A percentile compares a stretch with the other conserved stretches of the same genome.
Conservation (phyloP, 1,140 invertebrate genomes). For the Lethrus apterus region DNA sequence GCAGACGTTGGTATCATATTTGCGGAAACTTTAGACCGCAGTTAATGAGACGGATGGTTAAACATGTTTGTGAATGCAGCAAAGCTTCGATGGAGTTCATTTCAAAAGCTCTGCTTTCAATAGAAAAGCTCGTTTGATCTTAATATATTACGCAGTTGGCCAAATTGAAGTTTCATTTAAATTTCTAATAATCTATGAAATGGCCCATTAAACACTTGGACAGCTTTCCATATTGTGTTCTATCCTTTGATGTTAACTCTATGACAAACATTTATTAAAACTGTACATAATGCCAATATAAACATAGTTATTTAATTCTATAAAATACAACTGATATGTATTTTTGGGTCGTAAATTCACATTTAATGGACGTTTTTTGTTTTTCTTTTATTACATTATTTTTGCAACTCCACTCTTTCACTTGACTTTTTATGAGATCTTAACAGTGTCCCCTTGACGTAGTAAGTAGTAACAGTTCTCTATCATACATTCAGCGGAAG, state of each 20-base stretch:
- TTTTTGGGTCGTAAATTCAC: no score
- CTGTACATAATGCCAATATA: no score
- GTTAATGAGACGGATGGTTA: slow-evolving; percentile 32
- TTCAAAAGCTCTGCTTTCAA: slow-evolving; percentile 30
- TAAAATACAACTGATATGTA: no score
- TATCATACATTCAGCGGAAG: no score
- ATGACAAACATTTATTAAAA: no score
- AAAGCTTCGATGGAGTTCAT: slow-evolving; percentile 28
- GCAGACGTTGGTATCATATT: slow-evolving; percentile 20
- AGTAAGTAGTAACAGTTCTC: no score
- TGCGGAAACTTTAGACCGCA: slow-evolving; percentile 26
- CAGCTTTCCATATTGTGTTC: slow-evolving; percentile 1
- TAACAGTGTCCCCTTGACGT: no score
- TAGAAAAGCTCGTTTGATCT: slow-evolving; percentile 32
- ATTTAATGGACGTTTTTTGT: no score
- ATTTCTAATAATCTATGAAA: slow-evolving; percentile 11
- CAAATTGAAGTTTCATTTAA: slow-evolving; percentile 5
- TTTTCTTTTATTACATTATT: no score
- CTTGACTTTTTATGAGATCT: no score
- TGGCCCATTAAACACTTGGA: slow-evolving; percentile 1
- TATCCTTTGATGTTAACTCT: slow-evolving; percentile 13
- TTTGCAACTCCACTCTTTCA: no score
- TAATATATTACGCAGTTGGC: slow-evolving; percentile 25
- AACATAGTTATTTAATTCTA: no score
- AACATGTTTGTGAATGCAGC: slow-evolving; percentile 31